Evolutionary conservation across 2,113 vertebrate genomes (phyloP).

Genomic region (Pseudorectes ferrugineus): DNA sequence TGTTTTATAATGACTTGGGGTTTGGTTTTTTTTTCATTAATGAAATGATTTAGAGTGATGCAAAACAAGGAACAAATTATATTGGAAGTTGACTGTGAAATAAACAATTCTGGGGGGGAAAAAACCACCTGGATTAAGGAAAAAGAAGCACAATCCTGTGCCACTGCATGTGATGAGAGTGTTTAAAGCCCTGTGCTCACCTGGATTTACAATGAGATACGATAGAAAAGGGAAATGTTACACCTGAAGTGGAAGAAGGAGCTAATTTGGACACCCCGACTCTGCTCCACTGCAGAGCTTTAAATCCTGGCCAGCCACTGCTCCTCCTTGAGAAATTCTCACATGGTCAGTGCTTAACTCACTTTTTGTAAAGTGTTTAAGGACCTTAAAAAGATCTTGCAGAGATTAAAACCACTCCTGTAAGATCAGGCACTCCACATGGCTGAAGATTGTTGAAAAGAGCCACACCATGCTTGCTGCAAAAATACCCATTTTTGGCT

Average conservation of each 20-base stretch:
- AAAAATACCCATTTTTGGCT: background rate
- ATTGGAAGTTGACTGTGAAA: background rate
- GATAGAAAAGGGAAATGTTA: background rate
- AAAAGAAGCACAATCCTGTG: background rate
- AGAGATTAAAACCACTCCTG: background rate
- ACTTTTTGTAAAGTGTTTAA: background rate
- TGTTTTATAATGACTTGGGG: background rate
- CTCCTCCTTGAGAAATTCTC: background rate
- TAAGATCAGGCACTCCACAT: accelerated
- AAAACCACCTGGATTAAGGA: accelerated
- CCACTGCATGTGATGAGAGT: background rate
- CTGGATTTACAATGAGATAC: background rate
- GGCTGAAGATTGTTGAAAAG: background rate
- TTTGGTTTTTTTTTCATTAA: background rate
- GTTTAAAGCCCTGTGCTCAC: background rate
- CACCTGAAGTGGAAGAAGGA: background rate
- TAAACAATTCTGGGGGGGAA: background rate
- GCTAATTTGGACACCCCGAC: background rate
- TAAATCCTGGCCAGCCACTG: background rate
- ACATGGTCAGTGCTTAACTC: background rate
- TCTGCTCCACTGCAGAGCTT: background rate
- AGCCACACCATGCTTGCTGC: background rate
- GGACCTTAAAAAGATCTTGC: background rate
- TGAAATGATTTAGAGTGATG: constrained; percentile 27
- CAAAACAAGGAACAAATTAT: background rate